Evolutionary conservation across 2,888 invertebrate species (phyloP).

Genomic region (Apeira syringaria): DNA sequence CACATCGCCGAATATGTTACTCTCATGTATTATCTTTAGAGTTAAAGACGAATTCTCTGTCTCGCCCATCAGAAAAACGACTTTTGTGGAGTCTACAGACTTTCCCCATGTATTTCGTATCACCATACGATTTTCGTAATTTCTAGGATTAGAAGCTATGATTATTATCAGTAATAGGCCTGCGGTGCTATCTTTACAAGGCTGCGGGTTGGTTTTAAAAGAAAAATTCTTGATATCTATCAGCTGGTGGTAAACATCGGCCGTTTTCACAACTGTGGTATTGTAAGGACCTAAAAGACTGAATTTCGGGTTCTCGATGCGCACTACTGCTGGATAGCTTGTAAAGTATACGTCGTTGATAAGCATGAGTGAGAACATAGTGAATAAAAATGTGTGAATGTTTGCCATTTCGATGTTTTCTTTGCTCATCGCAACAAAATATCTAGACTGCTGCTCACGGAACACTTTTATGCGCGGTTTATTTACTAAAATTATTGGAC

Average conservation of each 20-base stretch:
- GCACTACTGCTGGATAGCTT: conserved; percentile 30
- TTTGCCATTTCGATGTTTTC: conserved; percentile 46
- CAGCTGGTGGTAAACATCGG: conserved; percentile 57
- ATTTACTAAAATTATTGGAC: no score
- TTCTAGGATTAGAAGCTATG: conserved; percentile 87
- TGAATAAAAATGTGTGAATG: conserved; percentile 43
- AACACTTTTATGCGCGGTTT: no score
- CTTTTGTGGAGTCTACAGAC: conserved; percentile 73
- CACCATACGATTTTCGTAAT: conserved; percentile 85
- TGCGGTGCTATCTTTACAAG: conserved; percentile 68
- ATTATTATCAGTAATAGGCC: conserved; percentile 85
- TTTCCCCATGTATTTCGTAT: conserved; percentile 91
- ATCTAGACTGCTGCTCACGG: no score
- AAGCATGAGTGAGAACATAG: conserved; percentile 37
- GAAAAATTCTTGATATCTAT: conserved; percentile 85
- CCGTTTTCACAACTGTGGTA: conserved; percentile 29
- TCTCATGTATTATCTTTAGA: conserved; percentile 76
- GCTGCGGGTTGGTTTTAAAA: conserved; percentile 84
- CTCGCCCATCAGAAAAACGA: conserved; percentile 87
- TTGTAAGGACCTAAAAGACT: conserved; percentile 50
- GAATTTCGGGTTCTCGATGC: conserved; percentile 50
- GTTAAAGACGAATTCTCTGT: conserved; percentile 45
- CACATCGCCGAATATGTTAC: conserved; percentile 84
- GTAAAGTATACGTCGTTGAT: conserved; percentile 42
- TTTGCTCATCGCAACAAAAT: no score